A percentile compares a stretch with the other conserved stretches of the same genome.
Evolutionary conservation across 2,888 invertebrate species (phyloP).

Genomic region (Panzeria rudis): DNA sequence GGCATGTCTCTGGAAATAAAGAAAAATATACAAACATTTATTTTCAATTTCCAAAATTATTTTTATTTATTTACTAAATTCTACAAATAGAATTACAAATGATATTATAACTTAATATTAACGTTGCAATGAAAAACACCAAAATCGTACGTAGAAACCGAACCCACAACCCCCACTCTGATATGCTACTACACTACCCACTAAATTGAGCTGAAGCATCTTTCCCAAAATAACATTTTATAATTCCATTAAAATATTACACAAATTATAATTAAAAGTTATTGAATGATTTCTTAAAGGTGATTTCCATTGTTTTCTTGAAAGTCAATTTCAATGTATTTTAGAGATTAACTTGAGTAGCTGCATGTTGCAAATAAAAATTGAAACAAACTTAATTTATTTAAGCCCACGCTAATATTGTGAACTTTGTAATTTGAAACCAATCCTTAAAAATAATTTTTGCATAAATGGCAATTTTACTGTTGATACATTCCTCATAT

Average conservation of each 20-base stretch:
- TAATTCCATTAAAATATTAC: neutral
- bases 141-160: neutral
- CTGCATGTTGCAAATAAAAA: neutral
- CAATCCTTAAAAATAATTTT: constrained; percentile 40
- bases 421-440: neutral
- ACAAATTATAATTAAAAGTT: too few relatives aligned
- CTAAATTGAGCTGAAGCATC: neutral
- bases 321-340: too few relatives aligned
- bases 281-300: too few relatives aligned
- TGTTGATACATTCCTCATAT: neutral
- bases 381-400: neutral
- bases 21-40: neutral
- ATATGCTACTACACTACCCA: neutral
- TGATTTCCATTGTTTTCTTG: too few relatives aligned
- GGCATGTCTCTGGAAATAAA: constrained; percentile 67
- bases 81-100: too few relatives aligned
- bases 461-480: constrained; percentile 6
- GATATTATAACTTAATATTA: neutral
- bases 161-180: neutral
- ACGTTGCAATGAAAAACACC: neutral
- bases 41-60: neutral
- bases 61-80: too few relatives aligned
- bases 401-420: neutral
- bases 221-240: neutral
- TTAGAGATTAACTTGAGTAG: neutral